Base-by-base conservation (phyloP, 2,797 vertebrate species). In the Oryzias sinensis region DNA sequence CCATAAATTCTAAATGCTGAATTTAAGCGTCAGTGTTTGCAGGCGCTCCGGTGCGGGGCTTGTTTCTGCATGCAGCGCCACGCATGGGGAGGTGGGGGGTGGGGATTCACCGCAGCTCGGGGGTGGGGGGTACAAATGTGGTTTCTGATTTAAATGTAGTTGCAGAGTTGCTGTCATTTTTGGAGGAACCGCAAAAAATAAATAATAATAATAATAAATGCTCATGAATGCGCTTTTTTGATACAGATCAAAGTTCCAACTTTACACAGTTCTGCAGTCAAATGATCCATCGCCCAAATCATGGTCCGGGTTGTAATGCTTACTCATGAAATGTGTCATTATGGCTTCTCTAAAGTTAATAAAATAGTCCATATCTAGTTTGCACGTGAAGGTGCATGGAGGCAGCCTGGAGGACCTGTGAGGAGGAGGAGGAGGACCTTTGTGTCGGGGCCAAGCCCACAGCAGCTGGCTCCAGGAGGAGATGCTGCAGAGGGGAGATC, bases 401-500 rank as follows among this genome's bases (percentile, higher is more conserved):
- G 46, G 54, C 4, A 20, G 29, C 14, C 56, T 1, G 11, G 56
- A 25, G 29, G 20, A 62, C 54, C 57, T 22, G 17, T 44, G 61
- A 71, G 70, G 29, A 11, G 29, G 29, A 11, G 29, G 29, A 33
- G 29, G 29, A 11, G 29, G 29, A 33, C 29, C 74, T 27, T 49
- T 62, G 40, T 79, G 71, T 77, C 66, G 67, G 2, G 61, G 70
- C 71, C 69, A 41, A 76, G 56, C 72, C 76, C 46, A 42, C 22
- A 33, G 53, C 56, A 40, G 49, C 76, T 64, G 73, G 29, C 18
- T n/a, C 18, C 55, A 59, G 75, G 18, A 77, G 72, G 22, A 79
- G 72, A 70, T 65, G 70, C 86, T 85, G 87, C 85, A 85, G 88
- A 86, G 81, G 60, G 80, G 74, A 77, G 62, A 76, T 74, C 81